phyloP scores from a whole-genome alignment of 1,140 invertebrate genomes.

The Alviniconcha marisindica region DNA sequence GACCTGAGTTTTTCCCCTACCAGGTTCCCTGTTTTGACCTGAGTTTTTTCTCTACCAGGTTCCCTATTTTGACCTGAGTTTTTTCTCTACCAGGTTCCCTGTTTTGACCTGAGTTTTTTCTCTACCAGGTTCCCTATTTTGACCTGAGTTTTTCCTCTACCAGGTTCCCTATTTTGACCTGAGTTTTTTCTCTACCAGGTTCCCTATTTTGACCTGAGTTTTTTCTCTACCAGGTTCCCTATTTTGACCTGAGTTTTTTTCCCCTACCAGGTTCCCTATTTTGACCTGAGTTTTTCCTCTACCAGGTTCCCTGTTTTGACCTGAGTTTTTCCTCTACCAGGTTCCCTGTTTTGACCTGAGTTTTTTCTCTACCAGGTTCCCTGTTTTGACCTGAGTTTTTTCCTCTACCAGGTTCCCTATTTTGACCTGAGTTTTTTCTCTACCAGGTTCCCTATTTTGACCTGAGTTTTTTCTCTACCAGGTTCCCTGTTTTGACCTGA shows the following conservation, averaged over 20 bases:
- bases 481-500: neutral
- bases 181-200: neutral
- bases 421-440: neutral
- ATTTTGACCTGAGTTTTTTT: no score
- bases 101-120: neutral
- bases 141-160: neutral
- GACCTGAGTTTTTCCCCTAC: neutral
- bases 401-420: neutral
- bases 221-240: neutral
- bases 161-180: conserved; percentile 9
- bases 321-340: neutral
- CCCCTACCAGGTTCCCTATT: neutral
- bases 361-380: neutral
- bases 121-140: neutral
- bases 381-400: no score
- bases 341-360: neutral
- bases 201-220: neutral
- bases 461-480: neutral
- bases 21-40: conserved; percentile 9
- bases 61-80: neutral
- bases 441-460: neutral
- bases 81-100: neutral
- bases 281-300: neutral
- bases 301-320: neutral
- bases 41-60: neutral